Percentiles rank a stretch among this genome's conserved stretches.
Evolutionary conservation across 1,140 invertebrate species (phyloP).

Genomic region (Ceratina japonica): DNA sequence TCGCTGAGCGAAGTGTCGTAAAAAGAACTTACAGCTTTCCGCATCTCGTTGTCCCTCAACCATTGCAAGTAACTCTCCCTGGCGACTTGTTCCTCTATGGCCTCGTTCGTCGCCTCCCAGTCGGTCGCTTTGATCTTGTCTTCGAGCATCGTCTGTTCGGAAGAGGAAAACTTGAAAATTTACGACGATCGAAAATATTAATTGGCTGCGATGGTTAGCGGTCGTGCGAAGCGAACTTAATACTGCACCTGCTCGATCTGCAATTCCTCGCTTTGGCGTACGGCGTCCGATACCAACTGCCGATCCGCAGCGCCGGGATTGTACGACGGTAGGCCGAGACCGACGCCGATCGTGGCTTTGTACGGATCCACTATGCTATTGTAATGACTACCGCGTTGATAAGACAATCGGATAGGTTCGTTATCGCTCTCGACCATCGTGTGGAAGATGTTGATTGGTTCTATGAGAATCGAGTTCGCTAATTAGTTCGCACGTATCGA

Average conservation of each 20-base stretch:
- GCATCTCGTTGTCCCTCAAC: constrained; percentile 87
- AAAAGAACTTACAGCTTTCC: constrained; percentile 76
- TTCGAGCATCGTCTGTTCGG: constrained; percentile 90
- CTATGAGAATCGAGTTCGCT: constrained; percentile 75
- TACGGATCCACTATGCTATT: constrained; percentile 95
- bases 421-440: constrained; percentile 86
- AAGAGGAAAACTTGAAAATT: not conserved
- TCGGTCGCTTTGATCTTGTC: constrained; percentile 95
- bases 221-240: no score
- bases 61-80: constrained; percentile 94
- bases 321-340: constrained; percentile 91
- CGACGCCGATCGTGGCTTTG: constrained; percentile 91
- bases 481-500: no score
- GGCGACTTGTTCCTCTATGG: constrained; percentile 94
- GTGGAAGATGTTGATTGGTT: constrained; percentile 96
- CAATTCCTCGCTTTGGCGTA: constrained; percentile 90
- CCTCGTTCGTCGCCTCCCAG: constrained; percentile 96
- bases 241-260: constrained; percentile 88
- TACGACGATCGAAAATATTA: not conserved
- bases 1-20: constrained; percentile 1
- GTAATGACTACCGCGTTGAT: constrained; percentile 94
- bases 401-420: constrained; percentile 93
- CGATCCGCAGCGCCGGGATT: constrained; percentile 90
- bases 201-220: constrained; percentile 5
- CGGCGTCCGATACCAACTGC: constrained; percentile 88